A percentile compares a stretch with the other conserved stretches of the same genome.
Conservation (phyloP, 2,888 invertebrate species). For the Coelogynopora nodosa region DNA sequence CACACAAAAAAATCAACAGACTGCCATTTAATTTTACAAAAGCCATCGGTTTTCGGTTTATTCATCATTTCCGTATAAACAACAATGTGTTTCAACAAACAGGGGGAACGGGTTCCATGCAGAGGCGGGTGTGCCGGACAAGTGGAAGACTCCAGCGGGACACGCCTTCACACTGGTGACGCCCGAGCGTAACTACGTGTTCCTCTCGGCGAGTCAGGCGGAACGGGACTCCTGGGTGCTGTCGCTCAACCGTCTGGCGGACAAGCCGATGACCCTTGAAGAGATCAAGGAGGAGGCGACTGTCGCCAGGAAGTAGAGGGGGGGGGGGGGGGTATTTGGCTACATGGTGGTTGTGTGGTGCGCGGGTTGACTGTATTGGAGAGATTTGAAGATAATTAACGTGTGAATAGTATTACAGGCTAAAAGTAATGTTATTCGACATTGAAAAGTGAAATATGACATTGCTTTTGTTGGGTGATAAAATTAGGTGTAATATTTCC, state of each 20-base stretch:
- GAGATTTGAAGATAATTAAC: too few species aligned
- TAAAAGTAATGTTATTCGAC: too few species aligned
- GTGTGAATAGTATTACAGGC: too few species aligned
- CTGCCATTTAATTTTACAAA: too few species aligned
- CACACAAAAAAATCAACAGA: too few species aligned
- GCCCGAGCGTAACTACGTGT: constrained; percentile 37
- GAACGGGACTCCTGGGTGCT: constrained; percentile 7
- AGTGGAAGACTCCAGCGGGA: neutral
- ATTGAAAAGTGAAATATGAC: too few species aligned
- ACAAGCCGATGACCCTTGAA: neutral
- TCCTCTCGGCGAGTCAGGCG: neutral
- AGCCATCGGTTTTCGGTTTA: too few species aligned
- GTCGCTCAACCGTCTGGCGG: neutral
- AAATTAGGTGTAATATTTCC: too few species aligned
- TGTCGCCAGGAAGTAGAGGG: neutral
- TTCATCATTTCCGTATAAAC: too few species aligned
- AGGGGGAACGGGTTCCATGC: constrained; percentile 71
- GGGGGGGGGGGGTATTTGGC: neutral
- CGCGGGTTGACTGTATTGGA: neutral
- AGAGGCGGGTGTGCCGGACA: constrained; percentile 61
- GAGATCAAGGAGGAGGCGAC: neutral
- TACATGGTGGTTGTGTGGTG: neutral
- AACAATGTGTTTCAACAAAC: too few species aligned
- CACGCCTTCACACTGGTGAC: constrained; percentile 25
- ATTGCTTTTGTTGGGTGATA: too few species aligned